Base-by-base conservation (phyloP, 2,797 vertebrate genomes). In the Fistularia commersonii region DNA sequence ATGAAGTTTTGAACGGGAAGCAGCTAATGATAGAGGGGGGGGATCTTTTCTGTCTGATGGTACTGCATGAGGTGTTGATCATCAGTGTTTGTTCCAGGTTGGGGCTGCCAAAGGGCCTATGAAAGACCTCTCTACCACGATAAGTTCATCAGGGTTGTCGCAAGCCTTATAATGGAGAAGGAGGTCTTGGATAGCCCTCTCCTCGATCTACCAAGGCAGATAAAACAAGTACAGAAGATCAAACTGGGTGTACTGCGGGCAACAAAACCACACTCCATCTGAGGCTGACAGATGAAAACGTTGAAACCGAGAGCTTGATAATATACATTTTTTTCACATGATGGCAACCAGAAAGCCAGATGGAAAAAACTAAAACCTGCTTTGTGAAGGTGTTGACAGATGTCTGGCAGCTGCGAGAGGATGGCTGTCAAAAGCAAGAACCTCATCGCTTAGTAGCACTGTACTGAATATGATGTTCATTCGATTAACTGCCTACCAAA, bases 1-100 rank as follows among this genome's bases (percentile, higher is more conserved):
- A 23, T 23, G 35, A 36, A 10, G 35, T 44, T 50, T 43, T 41
- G 1, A 0, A 44, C 7, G 36, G 11, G 45, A 45, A 6, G 11
- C 10, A 45, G 50, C 57, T 50, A 57, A 14, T 53, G 7, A 51
- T 36, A 54, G n/a, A 45, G 47, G 41, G 13, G 7, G n/a, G 23
- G 3, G 38, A 66, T 55, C 43, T 51, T 72, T 51, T 77, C 51
- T 48, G 41, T 45, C 41, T 37, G 42, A 60, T 42, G 59, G 48
- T 46, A 44, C 51, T 52, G 7, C 34, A 52, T 56, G 45, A 13
- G 57, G 32, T 35, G 45, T 45, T 51, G n/a, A 48, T 38, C 56
- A 2, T 91, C 77, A 96, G 81, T 95, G 95, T 80, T 97, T 99
- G 85, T 96, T 95, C 97, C 97, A 99, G 77, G 83, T 93, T 9